Evolutionary conservation across 2,113 vertebrate genomes (phyloP).

Genomic region (Pachyramphus minor): DNA sequence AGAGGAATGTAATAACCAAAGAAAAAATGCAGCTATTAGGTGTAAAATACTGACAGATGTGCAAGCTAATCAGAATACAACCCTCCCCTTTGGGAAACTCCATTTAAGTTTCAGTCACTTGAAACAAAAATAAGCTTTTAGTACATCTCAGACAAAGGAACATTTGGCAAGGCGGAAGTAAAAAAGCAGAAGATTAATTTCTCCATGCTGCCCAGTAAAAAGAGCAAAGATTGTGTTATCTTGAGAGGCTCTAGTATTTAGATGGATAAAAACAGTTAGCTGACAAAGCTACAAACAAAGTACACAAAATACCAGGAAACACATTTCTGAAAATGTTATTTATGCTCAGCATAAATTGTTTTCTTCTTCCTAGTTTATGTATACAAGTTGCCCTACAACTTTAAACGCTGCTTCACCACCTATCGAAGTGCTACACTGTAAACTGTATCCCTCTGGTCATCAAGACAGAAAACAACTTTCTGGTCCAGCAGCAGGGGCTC

Average conservation of each 20-base stretch:
- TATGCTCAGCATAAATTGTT: background rate
- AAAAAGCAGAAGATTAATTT: background rate
- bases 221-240: background rate
- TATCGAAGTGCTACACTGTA: fast-evolving
- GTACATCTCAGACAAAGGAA: background rate
- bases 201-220: background rate
- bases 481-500: background rate
- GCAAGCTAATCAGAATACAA: background rate
- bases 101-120: background rate
- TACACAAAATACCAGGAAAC: background rate
- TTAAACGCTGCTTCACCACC: background rate
- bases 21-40: background rate
- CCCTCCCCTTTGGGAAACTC: background rate
- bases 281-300: background rate
- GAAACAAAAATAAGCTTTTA: background rate
- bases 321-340: background rate
- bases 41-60: background rate
- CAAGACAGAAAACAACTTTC: background rate
- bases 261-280: background rate
- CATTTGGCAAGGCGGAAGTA: background rate
- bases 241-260: background rate
- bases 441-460: background rate
- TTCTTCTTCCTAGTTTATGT: background rate
- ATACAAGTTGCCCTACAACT: background rate
- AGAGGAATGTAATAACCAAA: background rate